These are phyloP conservation scores for Stegana nigrithorax DNA, from an alignment of 2,888 invertebrate genomes.

Conservation along the genomic window DNA sequence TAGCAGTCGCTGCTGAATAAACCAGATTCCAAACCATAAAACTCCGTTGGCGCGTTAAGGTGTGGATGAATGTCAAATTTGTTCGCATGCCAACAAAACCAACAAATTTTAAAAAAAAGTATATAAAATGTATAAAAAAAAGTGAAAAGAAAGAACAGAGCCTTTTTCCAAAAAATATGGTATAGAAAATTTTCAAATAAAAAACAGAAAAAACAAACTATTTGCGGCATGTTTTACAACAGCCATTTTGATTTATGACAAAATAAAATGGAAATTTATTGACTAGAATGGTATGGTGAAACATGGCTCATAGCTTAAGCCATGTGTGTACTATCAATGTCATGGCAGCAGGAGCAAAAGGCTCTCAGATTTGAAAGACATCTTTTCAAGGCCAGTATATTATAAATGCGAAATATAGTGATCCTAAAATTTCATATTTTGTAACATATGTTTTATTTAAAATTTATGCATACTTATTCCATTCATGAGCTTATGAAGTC, in stretches of 20 bases:
- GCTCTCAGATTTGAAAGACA: too few relatives aligned
- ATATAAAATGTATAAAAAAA: not conserved
- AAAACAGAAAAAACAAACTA: not conserved
- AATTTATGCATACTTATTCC: too few relatives aligned
- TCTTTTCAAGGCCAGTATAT: too few relatives aligned
- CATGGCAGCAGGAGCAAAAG: too few relatives aligned
- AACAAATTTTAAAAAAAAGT: too few relatives aligned
- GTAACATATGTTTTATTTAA: too few relatives aligned
- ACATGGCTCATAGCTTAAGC: too few relatives aligned
- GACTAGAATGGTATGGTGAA: too few relatives aligned
- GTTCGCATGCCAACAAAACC: not conserved
- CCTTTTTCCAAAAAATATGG: not conserved
- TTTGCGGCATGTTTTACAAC: conserved; percentile 1
- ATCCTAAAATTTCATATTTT: too few relatives aligned
- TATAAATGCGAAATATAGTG: too few relatives aligned
- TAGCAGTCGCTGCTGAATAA: not conserved
- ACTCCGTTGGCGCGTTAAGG: not conserved
- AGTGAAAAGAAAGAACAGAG: not conserved
- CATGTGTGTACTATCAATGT: too few relatives aligned
- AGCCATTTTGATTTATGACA: conserved; percentile 55
- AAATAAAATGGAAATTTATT: conserved; percentile 18
- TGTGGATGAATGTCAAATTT: conserved; percentile 10
- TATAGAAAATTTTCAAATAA: not conserved
- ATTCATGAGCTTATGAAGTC: too few relatives aligned
- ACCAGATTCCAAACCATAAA: not conserved